Conservation (phyloP, 1,140 invertebrate species). For the Nephotettix cincticeps region DNA sequence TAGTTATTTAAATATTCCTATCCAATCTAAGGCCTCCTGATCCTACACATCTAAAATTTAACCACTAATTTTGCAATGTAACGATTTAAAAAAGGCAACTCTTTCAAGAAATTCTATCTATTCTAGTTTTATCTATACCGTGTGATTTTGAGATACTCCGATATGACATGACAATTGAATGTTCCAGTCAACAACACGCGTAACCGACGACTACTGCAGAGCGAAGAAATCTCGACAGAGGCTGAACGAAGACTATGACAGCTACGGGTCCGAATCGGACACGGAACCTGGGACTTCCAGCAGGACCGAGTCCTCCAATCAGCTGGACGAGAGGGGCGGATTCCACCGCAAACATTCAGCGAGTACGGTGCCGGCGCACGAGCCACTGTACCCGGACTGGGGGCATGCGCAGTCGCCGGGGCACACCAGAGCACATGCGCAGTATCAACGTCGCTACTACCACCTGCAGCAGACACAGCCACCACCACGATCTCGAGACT, state of each 20-base stretch:
- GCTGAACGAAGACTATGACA: slow-evolving; percentile 59
- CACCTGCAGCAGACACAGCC: neutral
- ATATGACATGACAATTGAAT: too few relatives aligned
- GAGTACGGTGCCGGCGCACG: neutral
- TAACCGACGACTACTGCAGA: neutral
- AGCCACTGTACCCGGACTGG: slow-evolving; percentile 6
- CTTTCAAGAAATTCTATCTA: too few relatives aligned
- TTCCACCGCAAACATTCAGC: neutral
- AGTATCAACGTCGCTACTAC: slow-evolving; percentile 9
- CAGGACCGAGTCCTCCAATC: slow-evolving; percentile 72
- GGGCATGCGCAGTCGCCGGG: neutral
- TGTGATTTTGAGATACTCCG: too few relatives aligned
- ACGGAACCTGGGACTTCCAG: slow-evolving; percentile 70
- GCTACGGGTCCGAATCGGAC: slow-evolving; percentile 74
- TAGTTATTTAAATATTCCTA: too few relatives aligned
- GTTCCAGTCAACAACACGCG: neutral
- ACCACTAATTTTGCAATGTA: too few relatives aligned
- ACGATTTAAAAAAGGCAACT: too few relatives aligned
- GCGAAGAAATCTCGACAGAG: slow-evolving; percentile 34
- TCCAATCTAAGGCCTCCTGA: too few relatives aligned
- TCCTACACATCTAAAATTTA: too few relatives aligned
- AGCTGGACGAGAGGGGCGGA: slow-evolving; percentile 54
- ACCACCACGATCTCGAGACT: too few relatives aligned
- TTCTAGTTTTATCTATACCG: too few relatives aligned
- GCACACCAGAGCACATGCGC: neutral